These are phyloP conservation scores for Eupithecia exiguata DNA, from an alignment of 2,888 invertebrate genomes.

Conservation along the genomic window DNA sequence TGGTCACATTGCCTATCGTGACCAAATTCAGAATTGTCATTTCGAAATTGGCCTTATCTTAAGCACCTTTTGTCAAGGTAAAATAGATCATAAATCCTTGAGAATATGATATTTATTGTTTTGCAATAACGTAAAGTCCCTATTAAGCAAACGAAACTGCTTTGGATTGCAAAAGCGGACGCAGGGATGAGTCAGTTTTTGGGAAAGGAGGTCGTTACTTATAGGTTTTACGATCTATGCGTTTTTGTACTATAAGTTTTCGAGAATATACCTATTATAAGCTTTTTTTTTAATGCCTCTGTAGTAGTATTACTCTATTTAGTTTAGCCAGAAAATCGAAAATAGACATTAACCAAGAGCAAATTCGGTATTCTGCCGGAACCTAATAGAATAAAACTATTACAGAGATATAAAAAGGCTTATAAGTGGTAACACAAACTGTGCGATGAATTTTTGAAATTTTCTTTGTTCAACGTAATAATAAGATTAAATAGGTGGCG, in stretches of 20 bases:
- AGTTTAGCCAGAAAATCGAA: too few species aligned
- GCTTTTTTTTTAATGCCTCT: too few species aligned
- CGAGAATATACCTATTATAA: background rate
- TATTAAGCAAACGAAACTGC: background rate
- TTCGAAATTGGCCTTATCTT: conserved; percentile 9
- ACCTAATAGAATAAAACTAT: too few species aligned
- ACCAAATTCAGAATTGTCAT: conserved; percentile 1
- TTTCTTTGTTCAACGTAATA: too few species aligned
- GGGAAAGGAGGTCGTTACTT: conserved; percentile 3
- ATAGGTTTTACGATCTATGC: background rate
- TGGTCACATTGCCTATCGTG: background rate
- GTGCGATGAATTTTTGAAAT: too few species aligned
- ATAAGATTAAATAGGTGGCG: too few species aligned
- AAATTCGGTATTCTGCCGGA: too few species aligned
- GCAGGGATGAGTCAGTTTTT: background rate
- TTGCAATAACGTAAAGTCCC: background rate
- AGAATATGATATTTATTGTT: conserved; percentile 2
- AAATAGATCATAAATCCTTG: conserved; percentile 9
- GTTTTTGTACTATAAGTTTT: background rate
- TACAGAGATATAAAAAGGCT: too few species aligned
- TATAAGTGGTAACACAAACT: too few species aligned
- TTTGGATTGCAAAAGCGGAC: conserved; percentile 17
- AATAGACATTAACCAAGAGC: too few species aligned
- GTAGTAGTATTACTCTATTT: too few species aligned
- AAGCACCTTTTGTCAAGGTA: conserved; percentile 8